These are phyloP conservation scores for Chirona hameri DNA, from an alignment of 2,888 invertebrate genomes.

Conservation along the genomic window DNA sequence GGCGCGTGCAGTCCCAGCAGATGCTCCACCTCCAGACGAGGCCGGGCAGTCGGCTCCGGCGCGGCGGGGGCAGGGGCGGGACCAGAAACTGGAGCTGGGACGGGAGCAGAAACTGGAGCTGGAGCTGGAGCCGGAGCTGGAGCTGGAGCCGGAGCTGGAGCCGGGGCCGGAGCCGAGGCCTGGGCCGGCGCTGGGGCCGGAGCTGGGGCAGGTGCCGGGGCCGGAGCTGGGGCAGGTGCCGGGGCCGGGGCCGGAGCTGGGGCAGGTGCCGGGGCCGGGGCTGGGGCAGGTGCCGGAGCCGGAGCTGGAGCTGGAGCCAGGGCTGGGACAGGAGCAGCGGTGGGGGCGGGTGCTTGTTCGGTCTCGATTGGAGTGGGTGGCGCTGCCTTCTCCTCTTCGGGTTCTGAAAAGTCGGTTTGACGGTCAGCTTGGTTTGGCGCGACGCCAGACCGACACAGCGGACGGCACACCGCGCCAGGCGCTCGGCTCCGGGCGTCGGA, in stretches of 20 bases:
- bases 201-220: background rate
- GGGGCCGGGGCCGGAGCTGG: background rate
- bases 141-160: background rate
- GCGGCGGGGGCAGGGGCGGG: background rate
- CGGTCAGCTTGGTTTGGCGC: constrained; percentile 3
- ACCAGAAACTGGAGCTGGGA: background rate
- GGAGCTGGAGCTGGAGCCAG: background rate
- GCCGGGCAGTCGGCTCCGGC: constrained; percentile 49
- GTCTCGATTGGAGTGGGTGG: background rate
- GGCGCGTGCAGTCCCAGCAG: constrained; percentile 75
- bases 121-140: background rate
- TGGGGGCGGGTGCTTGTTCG: background rate
- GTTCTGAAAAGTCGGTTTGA: constrained; percentile 2
- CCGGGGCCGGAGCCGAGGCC: background rate
- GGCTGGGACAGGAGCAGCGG: background rate
- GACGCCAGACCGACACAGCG: background rate
- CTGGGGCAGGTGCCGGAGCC: background rate
- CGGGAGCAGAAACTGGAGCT: background rate
- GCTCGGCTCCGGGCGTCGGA: background rate
- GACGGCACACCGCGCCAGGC: background rate
- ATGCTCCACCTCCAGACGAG: constrained; percentile 73
- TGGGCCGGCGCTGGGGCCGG: background rate
- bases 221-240: background rate
- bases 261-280: background rate
- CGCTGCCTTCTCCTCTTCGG: background rate